Base-by-base conservation (phyloP, 2,888 invertebrate genomes). In the Himalopsyche tibetana region DNA sequence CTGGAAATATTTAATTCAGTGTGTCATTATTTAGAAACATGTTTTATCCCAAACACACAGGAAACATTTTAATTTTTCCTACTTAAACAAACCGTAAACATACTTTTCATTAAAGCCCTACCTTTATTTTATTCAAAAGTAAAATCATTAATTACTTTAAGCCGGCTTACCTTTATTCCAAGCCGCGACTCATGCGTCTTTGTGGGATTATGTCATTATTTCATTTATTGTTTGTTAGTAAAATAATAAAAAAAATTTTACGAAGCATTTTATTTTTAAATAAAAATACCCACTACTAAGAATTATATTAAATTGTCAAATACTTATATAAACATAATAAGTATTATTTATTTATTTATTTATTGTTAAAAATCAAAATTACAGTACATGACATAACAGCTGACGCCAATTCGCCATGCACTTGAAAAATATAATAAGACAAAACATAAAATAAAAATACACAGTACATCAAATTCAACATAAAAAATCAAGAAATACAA, bases 161-260 rank as follows among this genome's bases (percentile, higher is more conserved):
- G 80, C 80, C 80, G 36, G 80, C 42, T 80, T 80, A 80, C 51
- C 45, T 45, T 80, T 80, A 80, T 80, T 80, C 51, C 51, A 80
- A 12, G 51, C 42, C 80, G 80, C 51, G 42, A 42, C 80, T 51
- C 51, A 80, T 51, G 28, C 80, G 42, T 42, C 45, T 51, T 80
- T 40, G 42, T 45, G n/a, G 28, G 80, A 80, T 80, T 80, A 45
- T 80, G 42, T 80, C 80, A 80, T 80, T 45, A 80, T 80, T 80
- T 42, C 45, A 80, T 80, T 80, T 80, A 51, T 80, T 45, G 28
- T 80, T 51, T 80, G 80, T 8, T n/a, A 40, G 80, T 19, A n/a
- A 45, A 17, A 36, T 74, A 74, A 36, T 74, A 74, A 74, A 4
- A 15, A 15, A 5, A 1, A 15, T 51, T 15, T 3, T 51, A 51